These are phyloP conservation scores for Microplitis mediator DNA, from an alignment of 1,140 invertebrate species.

Conservation along the genomic window DNA sequence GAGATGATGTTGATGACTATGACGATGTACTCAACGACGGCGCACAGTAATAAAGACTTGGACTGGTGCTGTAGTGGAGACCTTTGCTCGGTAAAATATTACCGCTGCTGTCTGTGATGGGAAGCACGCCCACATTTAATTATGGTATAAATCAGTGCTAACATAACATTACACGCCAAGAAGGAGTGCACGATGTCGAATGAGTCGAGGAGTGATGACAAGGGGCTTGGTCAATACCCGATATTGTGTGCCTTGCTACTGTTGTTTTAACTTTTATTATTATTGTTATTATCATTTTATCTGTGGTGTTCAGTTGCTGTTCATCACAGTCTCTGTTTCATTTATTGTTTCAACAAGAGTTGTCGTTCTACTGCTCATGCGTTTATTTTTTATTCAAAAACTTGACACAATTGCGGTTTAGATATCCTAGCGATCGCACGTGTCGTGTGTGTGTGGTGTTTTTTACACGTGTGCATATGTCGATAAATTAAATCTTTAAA, in stretches of 20 bases:
- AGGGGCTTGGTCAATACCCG: slow-evolving; percentile 19
- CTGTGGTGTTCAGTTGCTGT: background rate
- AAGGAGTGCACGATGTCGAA: slow-evolving; percentile 5
- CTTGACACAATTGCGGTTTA: slow-evolving; percentile 18
- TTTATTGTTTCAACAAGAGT: background rate
- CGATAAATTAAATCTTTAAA: background rate
- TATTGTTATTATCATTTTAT: background rate
- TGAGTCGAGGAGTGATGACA: background rate
- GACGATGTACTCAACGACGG: slow-evolving; percentile 10
- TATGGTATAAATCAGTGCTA: slow-evolving; percentile 16
- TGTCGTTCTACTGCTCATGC: background rate
- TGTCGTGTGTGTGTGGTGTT: background rate
- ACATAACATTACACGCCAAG: background rate
- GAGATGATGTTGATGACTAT: slow-evolving; percentile 11
- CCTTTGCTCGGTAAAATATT: background rate
- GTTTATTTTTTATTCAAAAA: slow-evolving; percentile 22
- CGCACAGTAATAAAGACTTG: background rate
- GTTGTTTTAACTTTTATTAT: background rate
- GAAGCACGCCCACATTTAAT: slow-evolving; percentile 20
- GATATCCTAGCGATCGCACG: background rate
- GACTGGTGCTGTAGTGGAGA: slow-evolving; percentile 31
- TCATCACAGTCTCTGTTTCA: background rate
- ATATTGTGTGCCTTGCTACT: background rate
- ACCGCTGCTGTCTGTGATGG: slow-evolving; percentile 18
- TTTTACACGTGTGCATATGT: slow-evolving; percentile 5